Evolutionary conservation across 1,140 invertebrate genomes (phyloP).

Genomic region (Latrodectus geometricus): DNA sequence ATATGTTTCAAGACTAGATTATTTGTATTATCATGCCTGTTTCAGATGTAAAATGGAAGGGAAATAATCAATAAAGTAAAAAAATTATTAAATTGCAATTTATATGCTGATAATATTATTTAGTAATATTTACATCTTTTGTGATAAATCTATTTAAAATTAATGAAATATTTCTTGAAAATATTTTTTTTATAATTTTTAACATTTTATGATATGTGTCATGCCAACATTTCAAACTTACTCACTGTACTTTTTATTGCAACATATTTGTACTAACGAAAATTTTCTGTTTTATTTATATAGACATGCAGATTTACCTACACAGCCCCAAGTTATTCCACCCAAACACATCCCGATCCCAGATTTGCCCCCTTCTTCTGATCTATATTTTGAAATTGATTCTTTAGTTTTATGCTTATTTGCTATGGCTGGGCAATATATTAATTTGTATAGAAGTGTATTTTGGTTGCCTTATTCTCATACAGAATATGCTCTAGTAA

Average conservation of each 20-base stretch:
- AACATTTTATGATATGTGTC: neutral
- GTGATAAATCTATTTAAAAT: too few species aligned
- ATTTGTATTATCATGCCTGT: too few species aligned
- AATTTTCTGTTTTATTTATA: neutral
- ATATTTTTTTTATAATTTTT: neutral
- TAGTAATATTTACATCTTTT: too few species aligned
- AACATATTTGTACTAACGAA: neutral
- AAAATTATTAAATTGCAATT: too few species aligned
- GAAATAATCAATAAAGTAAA: too few species aligned
- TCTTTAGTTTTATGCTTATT: constrained; percentile 79
- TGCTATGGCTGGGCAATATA: constrained; percentile 85
- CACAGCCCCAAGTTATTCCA: constrained; percentile 30
- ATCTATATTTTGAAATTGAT: constrained; percentile 87
- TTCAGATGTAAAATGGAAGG: too few species aligned
- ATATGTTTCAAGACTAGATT: too few species aligned
- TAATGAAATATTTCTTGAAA: too few species aligned
- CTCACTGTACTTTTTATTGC: neutral
- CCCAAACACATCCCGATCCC: constrained; percentile 89
- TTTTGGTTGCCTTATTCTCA: constrained; percentile 97
- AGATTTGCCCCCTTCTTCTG: constrained; percentile 83
- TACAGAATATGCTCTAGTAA: constrained; percentile 87
- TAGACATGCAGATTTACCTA: constrained; percentile 48
- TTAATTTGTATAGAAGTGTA: constrained; percentile 95
- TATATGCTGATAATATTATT: too few species aligned
- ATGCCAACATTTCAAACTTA: neutral